Evolutionary conservation across 1,140 invertebrate genomes (phyloP).

Genomic region (Eciton burchellii): DNA sequence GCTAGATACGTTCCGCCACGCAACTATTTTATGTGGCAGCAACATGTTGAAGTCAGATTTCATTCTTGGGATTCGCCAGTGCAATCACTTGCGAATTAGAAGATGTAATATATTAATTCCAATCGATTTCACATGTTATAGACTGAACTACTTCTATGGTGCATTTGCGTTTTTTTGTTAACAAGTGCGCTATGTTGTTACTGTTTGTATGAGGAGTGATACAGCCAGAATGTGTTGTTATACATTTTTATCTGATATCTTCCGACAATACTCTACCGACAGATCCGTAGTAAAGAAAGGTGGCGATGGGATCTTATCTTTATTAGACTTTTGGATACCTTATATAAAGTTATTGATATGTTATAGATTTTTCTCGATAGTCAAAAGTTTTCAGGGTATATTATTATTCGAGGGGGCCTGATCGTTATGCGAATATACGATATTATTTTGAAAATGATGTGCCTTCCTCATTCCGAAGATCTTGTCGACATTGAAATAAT

Average conservation of each 20-base stretch:
- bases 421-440: not conserved
- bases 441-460: constrained; percentile 11
- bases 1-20: not conserved
- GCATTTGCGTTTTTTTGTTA: constrained; percentile 68
- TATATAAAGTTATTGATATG: not conserved
- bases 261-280: constrained; percentile 61
- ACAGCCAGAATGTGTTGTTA: constrained; percentile 50
- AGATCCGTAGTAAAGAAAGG: not conserved
- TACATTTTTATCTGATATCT: constrained; percentile 56
- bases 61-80: not conserved
- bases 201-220: constrained; percentile 46
- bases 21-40: not conserved
- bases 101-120: constrained; percentile 23
- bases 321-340: not conserved
- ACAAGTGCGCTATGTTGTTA: constrained; percentile 73
- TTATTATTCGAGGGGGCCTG: not conserved
- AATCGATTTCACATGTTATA: constrained; percentile 36
- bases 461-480: not conserved
- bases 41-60: constrained; percentile 11
- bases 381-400: not conserved
- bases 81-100: constrained; percentile 3
- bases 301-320: constrained; percentile 15
- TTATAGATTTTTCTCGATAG: not conserved
- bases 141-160: constrained; percentile 66
- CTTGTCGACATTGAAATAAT: not conserved